phyloP scores from a whole-genome alignment of 53 echinoderm and acorn worm species.

The Patiria pectinifera region DNA sequence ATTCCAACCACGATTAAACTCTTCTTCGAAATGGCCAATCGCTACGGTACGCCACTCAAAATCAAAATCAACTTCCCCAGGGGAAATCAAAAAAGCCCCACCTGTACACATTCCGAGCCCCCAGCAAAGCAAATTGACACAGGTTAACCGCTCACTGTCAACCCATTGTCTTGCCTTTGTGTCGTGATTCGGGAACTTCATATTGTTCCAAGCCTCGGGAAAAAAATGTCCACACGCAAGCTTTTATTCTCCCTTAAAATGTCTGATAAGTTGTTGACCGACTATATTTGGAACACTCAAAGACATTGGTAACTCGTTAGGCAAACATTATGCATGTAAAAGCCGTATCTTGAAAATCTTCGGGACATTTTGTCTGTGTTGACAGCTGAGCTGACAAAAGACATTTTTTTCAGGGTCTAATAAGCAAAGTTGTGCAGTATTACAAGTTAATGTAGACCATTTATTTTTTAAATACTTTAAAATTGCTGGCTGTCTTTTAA shows the following conservation, averaged over 20 bases:
- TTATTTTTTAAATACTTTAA: too few species aligned
- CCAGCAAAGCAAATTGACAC: constrained; percentile 23
- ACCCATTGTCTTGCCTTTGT: background rate
- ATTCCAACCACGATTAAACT: background rate
- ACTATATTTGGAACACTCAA: background rate
- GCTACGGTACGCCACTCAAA: background rate
- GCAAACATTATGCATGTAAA: background rate
- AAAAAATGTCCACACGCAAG: background rate
- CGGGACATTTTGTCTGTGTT: background rate
- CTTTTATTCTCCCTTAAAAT: background rate
- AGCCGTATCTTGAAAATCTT: background rate
- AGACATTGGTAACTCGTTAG: background rate
- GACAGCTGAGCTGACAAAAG: background rate
- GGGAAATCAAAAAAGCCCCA: background rate
- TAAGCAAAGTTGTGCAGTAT: too few species aligned
- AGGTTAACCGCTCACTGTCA: background rate
- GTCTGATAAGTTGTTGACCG: background rate
- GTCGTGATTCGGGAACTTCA: background rate
- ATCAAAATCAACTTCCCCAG: background rate
- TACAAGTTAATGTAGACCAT: too few species aligned
- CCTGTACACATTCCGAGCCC: constrained; percentile 14
- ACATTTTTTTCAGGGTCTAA: background rate
- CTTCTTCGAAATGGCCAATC: background rate
- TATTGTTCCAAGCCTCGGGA: background rate
- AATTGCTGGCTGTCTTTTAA: too few species aligned